Conservation (phyloP, 2,113 vertebrate genomes). For the Leptocoma aspasia region DNA sequence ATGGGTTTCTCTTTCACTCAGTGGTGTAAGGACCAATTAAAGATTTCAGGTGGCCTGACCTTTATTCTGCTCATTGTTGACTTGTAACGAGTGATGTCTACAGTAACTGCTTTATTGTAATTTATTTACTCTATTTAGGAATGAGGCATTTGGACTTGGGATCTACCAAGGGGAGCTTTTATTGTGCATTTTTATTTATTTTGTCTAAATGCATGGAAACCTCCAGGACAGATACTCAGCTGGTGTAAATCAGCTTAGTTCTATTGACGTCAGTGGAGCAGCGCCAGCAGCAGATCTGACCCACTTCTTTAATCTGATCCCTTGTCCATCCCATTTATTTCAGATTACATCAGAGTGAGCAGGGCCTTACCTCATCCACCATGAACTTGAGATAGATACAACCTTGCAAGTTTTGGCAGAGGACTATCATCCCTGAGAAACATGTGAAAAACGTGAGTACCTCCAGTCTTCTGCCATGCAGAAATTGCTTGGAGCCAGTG, state of each 20-base stretch:
- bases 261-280: slow-evolving; percentile 51
- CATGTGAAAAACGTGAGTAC: neutral
- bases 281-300: slow-evolving; percentile 6
- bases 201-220: slow-evolving; percentile 12
- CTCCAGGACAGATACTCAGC: slow-evolving; percentile 1
- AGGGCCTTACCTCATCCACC: slow-evolving; percentile 26
- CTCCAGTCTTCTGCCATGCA: neutral
- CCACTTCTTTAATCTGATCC: slow-evolving; percentile 63
- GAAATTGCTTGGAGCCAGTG: neutral
- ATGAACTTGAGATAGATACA: neutral
- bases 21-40: neutral
- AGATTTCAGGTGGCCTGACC: slow-evolving; percentile 12
- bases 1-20: slow-evolving; percentile 7
- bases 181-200: slow-evolving; percentile 22
- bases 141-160: neutral
- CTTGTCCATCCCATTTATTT: slow-evolving; percentile 55
- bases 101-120: neutral
- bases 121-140: slow-evolving; percentile 13
- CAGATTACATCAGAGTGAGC: slow-evolving; percentile 44
- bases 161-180: neutral
- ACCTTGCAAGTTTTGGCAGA: neutral
- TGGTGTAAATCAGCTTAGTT: slow-evolving; percentile 59
- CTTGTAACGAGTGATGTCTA: neutral
- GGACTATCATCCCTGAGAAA: neutral
- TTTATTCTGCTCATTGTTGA: slow-evolving; percentile 1